Evolutionary conservation across 2,888 invertebrate genomes (phyloP).

Genomic region (Synergus itoensis): DNA sequence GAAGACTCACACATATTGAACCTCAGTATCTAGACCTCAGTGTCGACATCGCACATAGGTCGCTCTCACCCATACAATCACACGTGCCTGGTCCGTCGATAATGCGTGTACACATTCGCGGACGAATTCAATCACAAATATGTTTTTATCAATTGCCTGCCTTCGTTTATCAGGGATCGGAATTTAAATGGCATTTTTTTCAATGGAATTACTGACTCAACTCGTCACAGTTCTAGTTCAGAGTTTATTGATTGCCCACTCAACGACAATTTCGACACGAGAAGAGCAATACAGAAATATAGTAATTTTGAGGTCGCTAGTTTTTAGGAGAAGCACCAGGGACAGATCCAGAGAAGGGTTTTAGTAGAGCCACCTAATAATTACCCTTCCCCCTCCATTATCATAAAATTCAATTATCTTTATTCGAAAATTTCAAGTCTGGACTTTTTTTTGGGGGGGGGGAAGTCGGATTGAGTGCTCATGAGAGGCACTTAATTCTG

Average conservation of each 20-base stretch:
- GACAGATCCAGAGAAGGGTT: too few species aligned
- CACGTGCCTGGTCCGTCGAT: background rate
- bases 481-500: background rate
- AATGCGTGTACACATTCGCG: background rate
- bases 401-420: too few species aligned
- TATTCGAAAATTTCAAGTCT: too few species aligned
- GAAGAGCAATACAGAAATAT: background rate
- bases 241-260: conserved; percentile 25
- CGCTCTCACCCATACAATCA: conserved; percentile 17
- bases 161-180: conserved; percentile 24
- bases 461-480: too few species aligned
- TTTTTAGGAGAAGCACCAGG: background rate
- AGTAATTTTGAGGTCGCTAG: background rate
- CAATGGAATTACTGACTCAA: conserved; percentile 25
- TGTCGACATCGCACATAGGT: conserved; percentile 21
- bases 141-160: conserved; percentile 24
- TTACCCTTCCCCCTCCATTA: too few species aligned
- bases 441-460: too few species aligned
- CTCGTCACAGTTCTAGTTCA: background rate
- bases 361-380: too few species aligned
- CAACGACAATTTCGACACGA: background rate
- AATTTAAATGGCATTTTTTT: conserved; percentile 32
- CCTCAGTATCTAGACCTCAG: conserved; percentile 5
- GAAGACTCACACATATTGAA: background rate
- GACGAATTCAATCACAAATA: conserved; percentile 13